Conservation (phyloP, 2,797 vertebrate species). For the Trachops cirrhosus region DNA sequence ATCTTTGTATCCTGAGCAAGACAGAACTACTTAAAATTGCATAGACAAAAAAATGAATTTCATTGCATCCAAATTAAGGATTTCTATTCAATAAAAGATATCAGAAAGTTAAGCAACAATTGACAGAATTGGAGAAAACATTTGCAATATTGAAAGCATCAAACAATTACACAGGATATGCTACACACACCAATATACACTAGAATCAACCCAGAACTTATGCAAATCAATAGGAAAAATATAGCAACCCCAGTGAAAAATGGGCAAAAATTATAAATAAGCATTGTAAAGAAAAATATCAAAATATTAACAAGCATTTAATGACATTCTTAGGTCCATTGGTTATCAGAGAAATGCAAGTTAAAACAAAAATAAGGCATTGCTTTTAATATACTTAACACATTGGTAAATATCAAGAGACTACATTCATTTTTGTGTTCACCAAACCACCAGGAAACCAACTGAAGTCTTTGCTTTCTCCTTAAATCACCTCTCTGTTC, state of each 20-base stretch:
- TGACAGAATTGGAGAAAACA: background rate
- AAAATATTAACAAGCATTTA: constrained; percentile 13
- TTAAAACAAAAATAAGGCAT: constrained; percentile 7
- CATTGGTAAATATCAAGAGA: background rate
- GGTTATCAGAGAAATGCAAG: constrained; percentile 32
- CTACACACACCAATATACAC: background rate
- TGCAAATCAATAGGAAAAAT: background rate
- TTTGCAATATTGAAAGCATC: constrained; percentile 12
- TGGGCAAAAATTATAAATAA: background rate
- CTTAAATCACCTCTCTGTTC: background rate
- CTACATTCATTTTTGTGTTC: background rate
- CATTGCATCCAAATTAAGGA: background rate
- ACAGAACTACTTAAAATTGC: background rate
- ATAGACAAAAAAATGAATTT: background rate
- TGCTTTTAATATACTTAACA: background rate
- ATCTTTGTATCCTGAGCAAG: background rate
- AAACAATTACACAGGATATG: background rate
- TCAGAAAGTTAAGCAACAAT: background rate
- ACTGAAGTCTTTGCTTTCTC: background rate
- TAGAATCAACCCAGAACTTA: background rate
- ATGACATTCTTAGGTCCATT: background rate
- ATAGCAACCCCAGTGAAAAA: background rate
- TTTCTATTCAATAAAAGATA: background rate
- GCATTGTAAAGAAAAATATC: background rate
- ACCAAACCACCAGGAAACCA: background rate